Evolutionary conservation across 2,797 vertebrate species (phyloP).

Genomic region (Dicrostonyx torquatus): DNA sequence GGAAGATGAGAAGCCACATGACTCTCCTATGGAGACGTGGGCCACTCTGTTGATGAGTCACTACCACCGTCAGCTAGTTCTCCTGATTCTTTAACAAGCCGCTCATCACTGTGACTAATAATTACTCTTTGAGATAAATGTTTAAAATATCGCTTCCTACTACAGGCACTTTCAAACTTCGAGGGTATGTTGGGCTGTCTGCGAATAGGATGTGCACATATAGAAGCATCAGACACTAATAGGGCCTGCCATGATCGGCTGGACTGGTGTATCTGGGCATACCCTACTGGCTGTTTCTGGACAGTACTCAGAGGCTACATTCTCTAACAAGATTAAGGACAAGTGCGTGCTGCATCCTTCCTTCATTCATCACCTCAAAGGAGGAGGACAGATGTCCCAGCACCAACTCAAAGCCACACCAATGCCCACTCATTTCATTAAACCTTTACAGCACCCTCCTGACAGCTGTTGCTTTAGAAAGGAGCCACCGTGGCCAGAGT

Average conservation of each 20-base stretch:
- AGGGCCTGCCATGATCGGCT: neutral
- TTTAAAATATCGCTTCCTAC: slow-evolving; percentile 75
- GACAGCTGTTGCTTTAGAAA: neutral
- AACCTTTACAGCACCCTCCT: neutral
- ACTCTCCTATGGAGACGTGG: neutral
- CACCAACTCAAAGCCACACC: neutral
- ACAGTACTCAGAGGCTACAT: too few relatives aligned
- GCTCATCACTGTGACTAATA: slow-evolving; percentile 71
- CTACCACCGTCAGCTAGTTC: slow-evolving; percentile 28
- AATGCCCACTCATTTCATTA: neutral
- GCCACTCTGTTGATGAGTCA: neutral
- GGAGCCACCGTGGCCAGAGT: neutral
- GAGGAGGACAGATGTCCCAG: neutral
- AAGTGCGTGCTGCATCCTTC: neutral
- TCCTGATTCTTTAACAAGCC: slow-evolving; percentile 58
- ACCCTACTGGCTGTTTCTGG: neutral
- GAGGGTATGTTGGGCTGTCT: slow-evolving; percentile 6
- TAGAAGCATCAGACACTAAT: neutral
- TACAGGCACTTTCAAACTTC: slow-evolving; percentile 62
- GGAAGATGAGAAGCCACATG: neutral
- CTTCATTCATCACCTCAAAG: neutral
- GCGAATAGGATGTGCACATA: neutral
- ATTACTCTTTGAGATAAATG: slow-evolving; percentile 72
- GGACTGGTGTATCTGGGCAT: neutral
- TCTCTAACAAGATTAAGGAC: neutral